Conservation (phyloP, 1,140 invertebrate genomes). For the Papilio helenus region DNA sequence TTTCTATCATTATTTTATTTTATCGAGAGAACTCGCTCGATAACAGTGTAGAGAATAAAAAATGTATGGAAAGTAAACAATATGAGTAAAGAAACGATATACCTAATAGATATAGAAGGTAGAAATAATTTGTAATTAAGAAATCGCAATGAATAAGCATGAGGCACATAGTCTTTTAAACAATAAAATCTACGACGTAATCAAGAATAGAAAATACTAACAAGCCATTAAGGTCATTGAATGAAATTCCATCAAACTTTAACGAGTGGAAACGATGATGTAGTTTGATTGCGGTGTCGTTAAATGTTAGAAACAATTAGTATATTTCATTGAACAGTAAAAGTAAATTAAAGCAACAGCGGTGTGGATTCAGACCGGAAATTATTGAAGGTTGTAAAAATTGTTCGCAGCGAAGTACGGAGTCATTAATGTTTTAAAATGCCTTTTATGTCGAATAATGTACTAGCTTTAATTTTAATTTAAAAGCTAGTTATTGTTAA, state of each 20-base stretch:
- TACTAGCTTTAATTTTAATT: not conserved
- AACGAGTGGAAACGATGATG: slow-evolving; percentile 3
- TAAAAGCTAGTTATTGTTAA: not conserved
- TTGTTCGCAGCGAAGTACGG: slow-evolving; percentile 11
- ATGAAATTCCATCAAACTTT: slow-evolving; percentile 10
- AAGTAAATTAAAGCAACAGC: slow-evolving; percentile 10
- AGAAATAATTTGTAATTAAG: too few relatives aligned
- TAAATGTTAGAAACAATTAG: slow-evolving; percentile 23
- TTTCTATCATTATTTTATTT: too few relatives aligned
- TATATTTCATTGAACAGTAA: slow-evolving; percentile 9
- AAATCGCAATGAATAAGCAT: not conserved
- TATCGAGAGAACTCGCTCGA: too few relatives aligned
- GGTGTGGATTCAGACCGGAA: slow-evolving; percentile 7
- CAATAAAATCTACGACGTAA: not conserved
- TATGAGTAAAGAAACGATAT: too few relatives aligned
- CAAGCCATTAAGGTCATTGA: not conserved
- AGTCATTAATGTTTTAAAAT: slow-evolving; percentile 14
- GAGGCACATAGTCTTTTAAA: not conserved
- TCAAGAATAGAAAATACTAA: slow-evolving; percentile 9
- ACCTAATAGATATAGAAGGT: too few relatives aligned
- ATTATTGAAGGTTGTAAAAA: slow-evolving; percentile 28
- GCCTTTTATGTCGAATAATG: not conserved
- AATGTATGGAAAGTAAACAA: too few relatives aligned
- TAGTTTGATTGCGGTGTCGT: slow-evolving; percentile 21
- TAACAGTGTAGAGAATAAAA: too few relatives aligned